Evolutionary conservation across 2,888 invertebrate species (phyloP), one percentile per base, ranked within the genome.

Genomic region (Drosophila siamana): DNA sequence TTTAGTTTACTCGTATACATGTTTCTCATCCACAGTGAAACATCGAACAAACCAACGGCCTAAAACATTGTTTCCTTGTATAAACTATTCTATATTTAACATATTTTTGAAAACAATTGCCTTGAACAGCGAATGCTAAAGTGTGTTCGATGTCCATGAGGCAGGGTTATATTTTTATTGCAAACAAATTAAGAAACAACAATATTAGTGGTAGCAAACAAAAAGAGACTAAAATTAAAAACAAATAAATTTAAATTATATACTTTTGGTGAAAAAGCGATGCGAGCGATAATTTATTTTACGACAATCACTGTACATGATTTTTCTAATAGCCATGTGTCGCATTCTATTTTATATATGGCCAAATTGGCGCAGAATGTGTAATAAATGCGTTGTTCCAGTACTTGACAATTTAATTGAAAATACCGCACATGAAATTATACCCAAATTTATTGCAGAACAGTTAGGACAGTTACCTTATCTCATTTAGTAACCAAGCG

Each of bases 371-470:
- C 72, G 52, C 56, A 55, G 69, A 73, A 81, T 78, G 56, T 78
- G 80, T 76, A 66, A 85, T 80, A 78, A 88, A 86, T 86, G 78
- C 69, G 72, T 36, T 69, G 41, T 48, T 50, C 60, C 63, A 68
- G 63, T 67, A 75, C 60, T 68, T 88, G 84, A 80, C 74, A 66
- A 67, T 73, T 83, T 83, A 88, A 88, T 85, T 86, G 70, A 74
- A 80, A 71, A n/a, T n/a, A n/a, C n/a, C n/a, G n/a, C n/a, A n/a
- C 47, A 28, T 56, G 52, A 69, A 74, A 65, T 47, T 61, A 57
- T 60, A 44, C 33, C n/a, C 46, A 67, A 83, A 83, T 65, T 70
- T 80, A 71, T 75, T 84, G 63, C 70, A 70, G 28, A 54, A 55
- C 51, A 75, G 72, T 69, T 72, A 56, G 61, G 55, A 63, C 28